These are phyloP conservation scores for Pseudeuparius sepicola DNA, from an alignment of 2,888 invertebrate species.

Conservation along the genomic window DNA sequence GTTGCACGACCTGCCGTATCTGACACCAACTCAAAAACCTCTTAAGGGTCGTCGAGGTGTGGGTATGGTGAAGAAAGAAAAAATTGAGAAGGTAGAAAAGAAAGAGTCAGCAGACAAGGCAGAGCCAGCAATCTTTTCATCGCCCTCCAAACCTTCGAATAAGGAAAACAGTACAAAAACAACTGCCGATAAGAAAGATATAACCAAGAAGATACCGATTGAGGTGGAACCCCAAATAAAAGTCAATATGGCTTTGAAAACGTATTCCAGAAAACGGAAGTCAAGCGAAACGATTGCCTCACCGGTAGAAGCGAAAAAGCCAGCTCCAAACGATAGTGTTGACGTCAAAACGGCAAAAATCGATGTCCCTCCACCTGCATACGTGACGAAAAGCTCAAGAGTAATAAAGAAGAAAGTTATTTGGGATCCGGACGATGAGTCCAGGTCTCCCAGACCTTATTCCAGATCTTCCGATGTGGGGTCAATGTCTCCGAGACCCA, in stretches of 20 bases:
- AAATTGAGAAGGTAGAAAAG: neutral
- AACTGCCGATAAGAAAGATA: no score
- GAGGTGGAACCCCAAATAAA: slow-evolving; percentile 32
- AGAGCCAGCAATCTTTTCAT: no score
- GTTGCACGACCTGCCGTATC: slow-evolving; percentile 41
- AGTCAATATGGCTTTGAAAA: slow-evolving; percentile 33
- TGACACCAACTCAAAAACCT: slow-evolving; percentile 21
- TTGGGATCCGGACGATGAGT: slow-evolving; percentile 57
- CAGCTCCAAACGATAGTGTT: slow-evolving; percentile 2
- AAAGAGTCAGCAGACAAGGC: neutral
- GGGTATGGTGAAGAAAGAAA: no score
- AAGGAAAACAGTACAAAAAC: slow-evolving; percentile 14
- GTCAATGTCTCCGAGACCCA: slow-evolving; percentile 5
- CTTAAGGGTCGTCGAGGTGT: no score
- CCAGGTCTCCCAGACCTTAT: slow-evolving; percentile 19
- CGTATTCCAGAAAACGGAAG: slow-evolving; percentile 37
- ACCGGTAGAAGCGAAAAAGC: slow-evolving; percentile 18
- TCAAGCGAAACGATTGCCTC: slow-evolving; percentile 22
- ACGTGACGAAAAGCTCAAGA: slow-evolving; percentile 41
- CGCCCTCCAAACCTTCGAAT: slow-evolving; percentile 5
- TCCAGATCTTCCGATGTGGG: neutral
- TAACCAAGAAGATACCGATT: no score
- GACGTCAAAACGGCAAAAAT: slow-evolving; percentile 1
- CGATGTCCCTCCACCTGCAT: slow-evolving; percentile 25
- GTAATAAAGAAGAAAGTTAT: slow-evolving; percentile 64